A percentile compares a stretch with the other conserved stretches of the same genome.
phyloP scores from a whole-genome alignment of 2,797 vertebrate genomes.

The Acridotheres tristis region DNA sequence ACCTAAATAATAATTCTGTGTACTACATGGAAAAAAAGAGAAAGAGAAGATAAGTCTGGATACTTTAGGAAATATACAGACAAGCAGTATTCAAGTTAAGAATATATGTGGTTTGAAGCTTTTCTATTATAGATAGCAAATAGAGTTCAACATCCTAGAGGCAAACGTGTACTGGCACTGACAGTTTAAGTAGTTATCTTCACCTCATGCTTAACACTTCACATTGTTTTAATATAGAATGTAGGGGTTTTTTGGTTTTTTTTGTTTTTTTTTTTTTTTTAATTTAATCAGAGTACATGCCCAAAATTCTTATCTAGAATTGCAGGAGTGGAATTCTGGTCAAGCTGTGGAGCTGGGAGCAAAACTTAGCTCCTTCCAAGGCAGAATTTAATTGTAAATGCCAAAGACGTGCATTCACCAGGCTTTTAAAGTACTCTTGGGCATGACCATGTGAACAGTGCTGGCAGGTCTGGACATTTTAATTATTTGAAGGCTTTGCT shows the following conservation, averaged over 20 bases:
- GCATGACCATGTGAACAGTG: fast-evolving
- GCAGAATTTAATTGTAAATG: background rate
- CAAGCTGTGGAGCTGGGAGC: background rate
- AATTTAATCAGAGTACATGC: background rate
- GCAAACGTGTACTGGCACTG: fast-evolving
- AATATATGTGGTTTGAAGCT: background rate
- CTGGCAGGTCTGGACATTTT: background rate
- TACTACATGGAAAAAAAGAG: background rate
- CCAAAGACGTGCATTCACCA: background rate
- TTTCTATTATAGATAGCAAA: background rate
- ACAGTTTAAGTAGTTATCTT: background rate
- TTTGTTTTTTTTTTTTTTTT: background rate
- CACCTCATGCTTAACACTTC: background rate
- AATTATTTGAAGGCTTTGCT: background rate
- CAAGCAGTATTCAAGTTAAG: background rate
- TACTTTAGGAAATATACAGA: background rate
- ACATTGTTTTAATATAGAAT: background rate
- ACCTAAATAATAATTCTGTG: background rate
- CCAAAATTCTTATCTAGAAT: background rate
- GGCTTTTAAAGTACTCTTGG: background rate
- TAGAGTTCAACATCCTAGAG: background rate
- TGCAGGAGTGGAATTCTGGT: background rate
- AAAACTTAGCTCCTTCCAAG: background rate
- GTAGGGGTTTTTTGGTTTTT: background rate
- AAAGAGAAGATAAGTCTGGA: background rate